Evolutionary conservation across 2,888 invertebrate species (phyloP), one percentile per base, ranked within the genome.

Genomic region (Torymus auratus): DNA sequence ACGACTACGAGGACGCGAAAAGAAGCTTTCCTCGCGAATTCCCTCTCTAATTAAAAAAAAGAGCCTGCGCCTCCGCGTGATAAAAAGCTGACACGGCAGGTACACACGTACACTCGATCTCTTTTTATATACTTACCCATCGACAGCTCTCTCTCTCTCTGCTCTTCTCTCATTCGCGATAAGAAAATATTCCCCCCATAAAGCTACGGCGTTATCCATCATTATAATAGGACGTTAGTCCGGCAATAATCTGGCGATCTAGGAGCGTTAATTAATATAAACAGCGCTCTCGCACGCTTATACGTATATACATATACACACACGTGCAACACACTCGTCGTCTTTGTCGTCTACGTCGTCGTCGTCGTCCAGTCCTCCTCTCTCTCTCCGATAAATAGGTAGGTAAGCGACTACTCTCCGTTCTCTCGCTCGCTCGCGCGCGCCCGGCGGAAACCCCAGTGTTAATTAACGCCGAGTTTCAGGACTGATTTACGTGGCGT

Each of bases 401-500:
- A 73, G 78, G 78, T 73, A 71, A 80, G 75, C 74, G 69, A 70
- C n/a, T 50, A 64, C 58, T 23, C 55, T 15, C 61, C 62, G 7
- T 10, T 41, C 41, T 5, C 41, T 41, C 7, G 41, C 41, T 41
- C 41, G 41, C 41, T 5, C 41, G 41, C 41, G 13, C 69, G 74
- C 74, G 79, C 56, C 60, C 87, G 87, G 86, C 87, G 87, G 88
- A 89, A 89, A 88, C 87, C 89, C 88, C 88, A 82, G 89, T 89
- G 90, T 90, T 90, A 90, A 90, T 90, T 90, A 90, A 90, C 90
- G 89, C 88, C 88, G 88, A 90, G 89, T 90, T 89, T 89, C 89
- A 89, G 88, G 89, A 89, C 90, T 90, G 90, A 90, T 90, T 90
- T 90, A 90, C 90, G 90, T 90, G 89, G 89, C 90, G 89, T 90